Evolutionary conservation across 2,888 invertebrate species (phyloP).

Genomic region (Meganola albula): DNA sequence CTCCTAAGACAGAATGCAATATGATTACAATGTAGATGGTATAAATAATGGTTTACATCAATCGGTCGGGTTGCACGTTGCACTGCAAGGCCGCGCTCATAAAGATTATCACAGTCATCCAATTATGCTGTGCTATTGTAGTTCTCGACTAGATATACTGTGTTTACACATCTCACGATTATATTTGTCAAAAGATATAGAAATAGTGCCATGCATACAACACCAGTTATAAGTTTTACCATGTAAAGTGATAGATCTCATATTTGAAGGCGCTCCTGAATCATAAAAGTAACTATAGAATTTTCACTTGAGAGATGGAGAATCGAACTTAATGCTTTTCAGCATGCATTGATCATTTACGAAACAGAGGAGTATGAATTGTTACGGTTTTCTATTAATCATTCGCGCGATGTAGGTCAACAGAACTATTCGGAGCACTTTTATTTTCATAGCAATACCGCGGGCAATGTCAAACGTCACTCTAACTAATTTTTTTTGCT

Average conservation of each 20-base stretch:
- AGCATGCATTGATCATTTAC: too few relatives aligned
- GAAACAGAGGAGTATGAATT: slow-evolving; percentile 31
- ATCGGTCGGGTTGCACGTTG: slow-evolving; percentile 25
- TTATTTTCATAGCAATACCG: slow-evolving; percentile 19
- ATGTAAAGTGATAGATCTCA: too few relatives aligned
- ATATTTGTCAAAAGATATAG: too few relatives aligned
- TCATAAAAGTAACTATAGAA: too few relatives aligned
- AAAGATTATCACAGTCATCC: slow-evolving; percentile 64
- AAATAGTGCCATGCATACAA: too few relatives aligned
- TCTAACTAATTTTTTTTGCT: slow-evolving; percentile 14
- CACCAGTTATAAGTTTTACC: too few relatives aligned
- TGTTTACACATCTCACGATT: slow-evolving; percentile 34
- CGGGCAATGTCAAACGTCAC: slow-evolving; percentile 17
- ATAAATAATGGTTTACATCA: slow-evolving; percentile 14
- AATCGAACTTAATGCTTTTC: too few relatives aligned
- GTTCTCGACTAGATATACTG: slow-evolving; percentile 34
- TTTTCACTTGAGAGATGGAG: too few relatives aligned
- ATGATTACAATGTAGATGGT: slow-evolving; percentile 3
- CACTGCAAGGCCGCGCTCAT: slow-evolving; percentile 49
- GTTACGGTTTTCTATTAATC: slow-evolving; percentile 20
- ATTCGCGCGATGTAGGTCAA: slow-evolving; percentile 26
- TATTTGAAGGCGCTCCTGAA: too few relatives aligned
- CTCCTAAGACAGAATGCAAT: slow-evolving; percentile 18
- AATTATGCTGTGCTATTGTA: slow-evolving; percentile 59
- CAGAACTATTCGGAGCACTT: slow-evolving; percentile 21